Conservation (phyloP, 2,888 invertebrate species). For the Pseudococcus longispinus region DNA sequence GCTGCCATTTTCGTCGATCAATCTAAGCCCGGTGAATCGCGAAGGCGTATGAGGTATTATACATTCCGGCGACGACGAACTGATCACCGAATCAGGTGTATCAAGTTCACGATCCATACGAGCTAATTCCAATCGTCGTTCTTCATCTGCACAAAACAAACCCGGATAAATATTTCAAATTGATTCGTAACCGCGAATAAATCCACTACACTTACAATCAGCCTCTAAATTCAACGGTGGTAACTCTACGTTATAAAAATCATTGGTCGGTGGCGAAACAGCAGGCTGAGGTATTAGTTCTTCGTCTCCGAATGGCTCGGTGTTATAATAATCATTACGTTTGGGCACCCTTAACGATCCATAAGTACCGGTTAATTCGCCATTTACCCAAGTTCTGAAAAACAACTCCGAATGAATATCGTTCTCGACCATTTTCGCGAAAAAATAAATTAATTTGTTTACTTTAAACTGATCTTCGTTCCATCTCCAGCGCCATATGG, state of each 20-base stretch:
- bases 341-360: conserved; percentile 74
- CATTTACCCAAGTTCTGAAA: conserved; percentile 63
- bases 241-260: conserved; percentile 92
- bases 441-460: conserved; percentile 24
- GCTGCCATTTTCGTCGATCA: conserved; percentile 71
- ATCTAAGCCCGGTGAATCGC: conserved; percentile 75
- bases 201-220: conserved; percentile 63
- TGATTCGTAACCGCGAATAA: neutral
- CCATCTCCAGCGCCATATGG: conserved; percentile 79
- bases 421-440: neutral
- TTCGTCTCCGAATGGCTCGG: conserved; percentile 81
- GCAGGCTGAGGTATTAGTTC: conserved; percentile 76
- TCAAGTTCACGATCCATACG: conserved; percentile 78
- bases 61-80: conserved; percentile 87
- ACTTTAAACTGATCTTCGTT: conserved; percentile 67
- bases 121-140: conserved; percentile 72
- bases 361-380: conserved; percentile 76
- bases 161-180: neutral
- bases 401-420: neutral
- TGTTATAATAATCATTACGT: conserved; percentile 81
- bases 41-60: conserved; percentile 70
- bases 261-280: conserved; percentile 79
- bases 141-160: conserved; percentile 61
- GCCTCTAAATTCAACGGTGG: conserved; percentile 75
- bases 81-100: conserved; percentile 87